Base-by-base conservation (phyloP, 2,113 vertebrate genomes). In the Acrocephalus arundinaceus region DNA sequence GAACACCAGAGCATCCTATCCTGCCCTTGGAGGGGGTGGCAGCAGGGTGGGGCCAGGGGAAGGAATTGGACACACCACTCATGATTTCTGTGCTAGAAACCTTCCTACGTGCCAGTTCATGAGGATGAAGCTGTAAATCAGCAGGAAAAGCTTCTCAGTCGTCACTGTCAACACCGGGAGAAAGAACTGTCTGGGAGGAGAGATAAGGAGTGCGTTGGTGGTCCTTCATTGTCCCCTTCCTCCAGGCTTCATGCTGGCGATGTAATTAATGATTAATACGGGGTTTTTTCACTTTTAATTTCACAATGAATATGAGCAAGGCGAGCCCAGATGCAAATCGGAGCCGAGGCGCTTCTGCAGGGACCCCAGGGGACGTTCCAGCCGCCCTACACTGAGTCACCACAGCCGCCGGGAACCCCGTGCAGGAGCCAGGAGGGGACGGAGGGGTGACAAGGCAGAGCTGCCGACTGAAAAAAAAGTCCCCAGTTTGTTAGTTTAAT, bases 121-220 rank as follows among this genome's bases (percentile, higher is more conserved):
- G 54, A 58, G 31, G 19, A 23, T 33, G 55, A 25, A 87, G 58
- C 51, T 63, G 30, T 62, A 73, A 82, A 85, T n/a, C 3, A 1
- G 45, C 59, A 61, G 63, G 62, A 46, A n/a, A 22, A 65, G 6
- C 46, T 49, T 49, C 22, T 23, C 39, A 17, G 33, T 35, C 45
- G 9, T 70, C n/a, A 0, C 54, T 33, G 7, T 27, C 3, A 1
- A 2, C 37, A 30, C 11, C 1, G 0, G 23, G 19, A 11, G 21
- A 21, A 66, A 55, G 71, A 86, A 22, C 55, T 54, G 68, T 54
- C 85, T 89, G 85, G 66, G 30, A 63, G 71, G 43, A 63, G 51
- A 72, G 52, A 87, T 63, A n/a, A 39, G 33, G 33, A 57, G 17
- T 49, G 63, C 3, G 0, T 4, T 61, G 39, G 59, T 9, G 13